Conservation (phyloP, 2,888 invertebrate species). For the Heteropelma amictum region DNA sequence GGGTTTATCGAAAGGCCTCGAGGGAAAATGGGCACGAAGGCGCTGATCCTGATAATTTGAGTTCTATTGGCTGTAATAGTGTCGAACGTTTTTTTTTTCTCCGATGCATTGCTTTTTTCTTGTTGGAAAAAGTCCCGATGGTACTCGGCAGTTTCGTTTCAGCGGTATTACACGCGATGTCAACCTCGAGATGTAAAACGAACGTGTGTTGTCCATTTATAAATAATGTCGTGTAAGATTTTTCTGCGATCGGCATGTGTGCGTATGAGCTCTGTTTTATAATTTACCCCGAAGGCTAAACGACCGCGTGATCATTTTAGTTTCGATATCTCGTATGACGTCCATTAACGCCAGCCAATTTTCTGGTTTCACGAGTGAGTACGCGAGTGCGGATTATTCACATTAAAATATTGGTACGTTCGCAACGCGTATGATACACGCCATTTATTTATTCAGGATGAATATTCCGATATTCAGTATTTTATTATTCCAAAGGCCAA, state of each 20-base stretch:
- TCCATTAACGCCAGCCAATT: slow-evolving; percentile 41
- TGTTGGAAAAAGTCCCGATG: slow-evolving; percentile 50
- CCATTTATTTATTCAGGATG: slow-evolving; percentile 37
- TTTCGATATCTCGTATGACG: slow-evolving; percentile 59
- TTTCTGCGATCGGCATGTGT: neutral
- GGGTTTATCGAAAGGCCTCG: slow-evolving; percentile 33
- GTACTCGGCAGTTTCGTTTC: slow-evolving; percentile 56
- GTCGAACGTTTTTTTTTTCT: slow-evolving; percentile 1
- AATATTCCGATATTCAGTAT: slow-evolving; percentile 24
- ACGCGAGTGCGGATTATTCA: slow-evolving; percentile 41
- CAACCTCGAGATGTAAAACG: slow-evolving; percentile 60
- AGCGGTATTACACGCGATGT: slow-evolving; percentile 59
- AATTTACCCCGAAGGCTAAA: slow-evolving; percentile 52
- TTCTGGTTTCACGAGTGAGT: slow-evolving; percentile 13
- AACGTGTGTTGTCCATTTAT: neutral
- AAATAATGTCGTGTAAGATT: no score
- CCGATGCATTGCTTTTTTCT: slow-evolving; percentile 36
- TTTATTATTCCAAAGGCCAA: slow-evolving; percentile 39
- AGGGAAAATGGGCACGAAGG: slow-evolving; percentile 1
- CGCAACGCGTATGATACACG: neutral
- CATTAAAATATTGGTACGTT: neutral
- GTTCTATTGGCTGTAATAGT: slow-evolving; percentile 13
- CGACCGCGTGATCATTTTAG: slow-evolving; percentile 61
- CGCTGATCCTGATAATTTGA: slow-evolving; percentile 27
- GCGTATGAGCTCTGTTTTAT: neutral